Percentiles rank a stretch among this genome's conserved stretches.
These are phyloP conservation scores for Hoplodrina ambigua DNA, from an alignment of 2,888 invertebrate species.

Conservation along the genomic window DNA sequence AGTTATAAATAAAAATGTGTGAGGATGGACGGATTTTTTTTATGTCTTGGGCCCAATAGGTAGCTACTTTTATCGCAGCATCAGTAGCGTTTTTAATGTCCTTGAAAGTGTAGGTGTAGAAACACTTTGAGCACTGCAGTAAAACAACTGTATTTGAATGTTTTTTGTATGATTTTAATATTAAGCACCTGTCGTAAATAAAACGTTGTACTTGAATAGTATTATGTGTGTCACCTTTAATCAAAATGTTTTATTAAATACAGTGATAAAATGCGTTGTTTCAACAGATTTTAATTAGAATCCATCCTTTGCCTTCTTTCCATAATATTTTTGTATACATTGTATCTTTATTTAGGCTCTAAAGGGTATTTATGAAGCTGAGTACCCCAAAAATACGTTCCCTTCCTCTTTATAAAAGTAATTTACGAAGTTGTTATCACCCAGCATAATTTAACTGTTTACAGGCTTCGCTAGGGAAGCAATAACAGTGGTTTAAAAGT, in stretches of 20 bases:
- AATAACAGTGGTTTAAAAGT: constrained; percentile 60
- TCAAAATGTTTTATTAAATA: constrained; percentile 14
- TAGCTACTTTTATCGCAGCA: no score
- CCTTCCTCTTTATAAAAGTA: constrained; percentile 53
- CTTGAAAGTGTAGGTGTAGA: no score
- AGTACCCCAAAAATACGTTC: constrained; percentile 54
- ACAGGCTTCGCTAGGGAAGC: constrained; percentile 49
- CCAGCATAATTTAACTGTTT: constrained; percentile 58
- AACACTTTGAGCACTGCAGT: no score
- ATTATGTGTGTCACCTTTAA: background rate
- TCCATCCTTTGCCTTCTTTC: constrained; percentile 20
- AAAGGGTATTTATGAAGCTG: constrained; percentile 51
- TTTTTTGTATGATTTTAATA: background rate
- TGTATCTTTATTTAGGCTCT: constrained; percentile 57
- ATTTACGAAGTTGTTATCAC: constrained; percentile 57
- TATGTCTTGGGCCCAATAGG: no score
- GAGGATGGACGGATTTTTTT: no score
- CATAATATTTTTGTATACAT: constrained; percentile 49
- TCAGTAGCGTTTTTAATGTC: no score
- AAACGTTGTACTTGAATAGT: background rate
- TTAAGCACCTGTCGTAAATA: background rate
- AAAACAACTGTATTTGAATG: no score
- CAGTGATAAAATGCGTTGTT: constrained; percentile 15
- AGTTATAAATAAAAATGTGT: no score
- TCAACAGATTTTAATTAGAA: constrained; percentile 46